Evolutionary conservation across 2,888 invertebrate species (phyloP), one percentile per base, ranked within the genome.

Genomic region (Halocaridina rubra): DNA sequence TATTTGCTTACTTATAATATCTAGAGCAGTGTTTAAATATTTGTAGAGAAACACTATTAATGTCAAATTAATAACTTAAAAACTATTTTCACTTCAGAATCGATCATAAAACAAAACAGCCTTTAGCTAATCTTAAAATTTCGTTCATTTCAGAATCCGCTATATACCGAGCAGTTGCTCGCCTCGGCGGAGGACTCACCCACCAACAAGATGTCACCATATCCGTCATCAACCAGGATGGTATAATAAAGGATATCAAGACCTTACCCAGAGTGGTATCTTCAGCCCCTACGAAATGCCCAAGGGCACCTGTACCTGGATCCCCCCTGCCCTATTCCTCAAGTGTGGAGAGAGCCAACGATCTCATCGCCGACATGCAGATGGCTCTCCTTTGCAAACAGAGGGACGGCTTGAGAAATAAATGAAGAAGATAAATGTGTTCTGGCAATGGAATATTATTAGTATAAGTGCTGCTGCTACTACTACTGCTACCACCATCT

Each of bases 201-300:
- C 76, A 77, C 76, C 76, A 61, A 8, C 76, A 77, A 24, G 61
- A 77, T 10, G 59, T 61, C 13, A 59, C 61, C 3, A 16, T 77
- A 61, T 57, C 76, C 0, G 76, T 77, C 2, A 8, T 77, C 10
- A 30, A 13, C 32, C 22, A 32, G 2, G 61, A 77, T 33, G 76
- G 30, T 10, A 69, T 7, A 13, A 27, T 69, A 13, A 30, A 30
- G 27, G 30, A 16, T 29, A 13, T 30, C 7, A 69, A 7, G 30
- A 16, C 7, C 16, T 27, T 8, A 27, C 30, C 22, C 29, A 3
- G 27, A 22, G 27, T 29, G n/a, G 30, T 22, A 67, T 24, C 27
- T 67, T 29, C 30, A 67, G 27, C 27, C 30, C 27, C 30, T 27
- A 27, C 27, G 7, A 67, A 29, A 13, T 67, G 30, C 29, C 27